Conservation (phyloP, 2,888 invertebrate species). For the Papilio elwesi region DNA sequence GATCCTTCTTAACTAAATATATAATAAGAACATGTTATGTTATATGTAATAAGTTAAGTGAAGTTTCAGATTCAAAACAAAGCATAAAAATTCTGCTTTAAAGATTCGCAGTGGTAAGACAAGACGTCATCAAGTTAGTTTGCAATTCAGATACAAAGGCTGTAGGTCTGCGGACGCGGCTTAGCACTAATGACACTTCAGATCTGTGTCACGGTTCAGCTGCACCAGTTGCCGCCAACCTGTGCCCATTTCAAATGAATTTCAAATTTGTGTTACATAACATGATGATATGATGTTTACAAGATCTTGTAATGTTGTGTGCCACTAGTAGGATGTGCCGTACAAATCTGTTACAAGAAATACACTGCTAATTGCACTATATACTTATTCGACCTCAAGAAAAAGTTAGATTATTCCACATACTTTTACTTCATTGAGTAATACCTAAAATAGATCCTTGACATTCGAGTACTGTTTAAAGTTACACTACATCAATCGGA, state of each 20-base stretch:
- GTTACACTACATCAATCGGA: too few species aligned
- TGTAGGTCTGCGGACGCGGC: constrained; percentile 25
- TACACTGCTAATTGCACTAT: too few species aligned
- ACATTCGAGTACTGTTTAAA: too few species aligned
- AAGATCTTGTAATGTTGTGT: too few species aligned
- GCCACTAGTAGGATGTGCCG: too few species aligned
- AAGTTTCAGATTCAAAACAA: neutral
- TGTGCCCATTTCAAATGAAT: neutral
- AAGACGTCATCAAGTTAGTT: constrained; percentile 34
- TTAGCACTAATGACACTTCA: constrained; percentile 37
- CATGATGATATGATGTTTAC: too few species aligned
- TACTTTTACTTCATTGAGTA: neutral
- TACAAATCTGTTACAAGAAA: too few species aligned
- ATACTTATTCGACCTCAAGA: too few species aligned
- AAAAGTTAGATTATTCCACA: neutral
- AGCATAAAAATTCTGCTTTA: constrained; percentile 25
- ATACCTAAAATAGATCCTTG: too few species aligned
- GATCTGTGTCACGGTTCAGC: constrained; percentile 37
- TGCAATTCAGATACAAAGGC: constrained; percentile 39
- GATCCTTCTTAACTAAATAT: too few species aligned
- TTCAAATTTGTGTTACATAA: neutral
- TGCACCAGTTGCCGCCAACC: neutral
- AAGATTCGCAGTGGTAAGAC: constrained; percentile 14
- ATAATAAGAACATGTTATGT: too few species aligned
- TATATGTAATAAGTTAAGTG: too few species aligned